These are phyloP conservation scores for Phocides pigmalion DNA, from an alignment of 1,140 invertebrate species.

Conservation along the genomic window DNA sequence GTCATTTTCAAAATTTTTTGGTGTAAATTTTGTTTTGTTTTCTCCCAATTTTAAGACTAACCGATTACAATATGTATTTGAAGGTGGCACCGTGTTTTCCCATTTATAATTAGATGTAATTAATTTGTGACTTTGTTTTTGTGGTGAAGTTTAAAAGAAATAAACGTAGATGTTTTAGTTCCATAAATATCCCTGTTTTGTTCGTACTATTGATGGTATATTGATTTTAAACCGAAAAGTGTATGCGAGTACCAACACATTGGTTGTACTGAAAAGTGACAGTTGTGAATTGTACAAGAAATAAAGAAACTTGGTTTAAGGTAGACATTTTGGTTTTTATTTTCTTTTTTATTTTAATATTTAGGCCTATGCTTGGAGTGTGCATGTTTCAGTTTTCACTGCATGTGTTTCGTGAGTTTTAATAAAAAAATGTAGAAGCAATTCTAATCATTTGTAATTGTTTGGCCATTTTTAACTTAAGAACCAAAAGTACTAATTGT, in stretches of 20 bases:
- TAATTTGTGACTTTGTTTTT: slow-evolving; percentile 52
- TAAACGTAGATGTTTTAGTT: slow-evolving; percentile 33
- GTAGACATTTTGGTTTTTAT: slow-evolving; percentile 51
- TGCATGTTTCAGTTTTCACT: slow-evolving; percentile 54
- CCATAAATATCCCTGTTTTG: slow-evolving; percentile 28
- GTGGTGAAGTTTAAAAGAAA: slow-evolving; percentile 27
- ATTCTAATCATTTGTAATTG: slow-evolving; percentile 38
- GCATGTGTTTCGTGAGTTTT: slow-evolving; percentile 33
- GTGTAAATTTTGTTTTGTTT: slow-evolving; percentile 34
- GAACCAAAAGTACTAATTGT: slow-evolving; percentile 73
- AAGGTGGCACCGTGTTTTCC: slow-evolving; percentile 55
- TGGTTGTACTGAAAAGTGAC: slow-evolving; percentile 39
- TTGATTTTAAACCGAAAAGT: slow-evolving; percentile 10
- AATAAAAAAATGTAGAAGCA: slow-evolving; percentile 12
- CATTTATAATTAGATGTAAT: slow-evolving; percentile 50
- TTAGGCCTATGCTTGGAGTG: slow-evolving; percentile 51
- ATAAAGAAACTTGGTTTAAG: slow-evolving; percentile 48
- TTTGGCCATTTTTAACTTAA: slow-evolving; percentile 53
- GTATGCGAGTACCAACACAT: slow-evolving; percentile 29
- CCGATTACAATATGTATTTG: slow-evolving; percentile 39
- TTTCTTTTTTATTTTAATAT: slow-evolving; percentile 48
- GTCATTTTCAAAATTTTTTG: slow-evolving; percentile 60
- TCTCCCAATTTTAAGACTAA: slow-evolving; percentile 23
- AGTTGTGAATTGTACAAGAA: slow-evolving; percentile 53
- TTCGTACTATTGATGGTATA: slow-evolving; percentile 33